Conservation (phyloP, 2,888 invertebrate genomes). For the Charanyca ferruginea region DNA sequence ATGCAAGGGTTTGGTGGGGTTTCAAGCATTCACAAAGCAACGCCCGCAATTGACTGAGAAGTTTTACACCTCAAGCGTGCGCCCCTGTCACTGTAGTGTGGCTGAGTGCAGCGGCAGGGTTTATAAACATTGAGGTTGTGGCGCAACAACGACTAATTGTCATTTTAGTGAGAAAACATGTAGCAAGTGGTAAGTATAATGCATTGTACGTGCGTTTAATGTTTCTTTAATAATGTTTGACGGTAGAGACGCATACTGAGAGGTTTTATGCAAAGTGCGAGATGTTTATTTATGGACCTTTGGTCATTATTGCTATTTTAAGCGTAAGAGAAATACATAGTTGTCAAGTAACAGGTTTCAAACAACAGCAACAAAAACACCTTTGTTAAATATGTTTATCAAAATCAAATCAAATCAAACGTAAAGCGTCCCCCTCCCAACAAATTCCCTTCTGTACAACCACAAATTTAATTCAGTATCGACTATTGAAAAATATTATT, state of each 20-base stretch:
- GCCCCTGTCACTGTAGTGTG: slow-evolving; percentile 61
- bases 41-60: slow-evolving; percentile 65
- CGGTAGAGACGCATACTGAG: slow-evolving; percentile 29
- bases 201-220: slow-evolving; percentile 39
- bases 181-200: slow-evolving; percentile 53
- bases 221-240: slow-evolving; percentile 45
- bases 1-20: slow-evolving; percentile 52
- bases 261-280: slow-evolving; percentile 1
- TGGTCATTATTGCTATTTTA: neutral
- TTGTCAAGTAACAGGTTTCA: neutral
- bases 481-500: slow-evolving; percentile 83
- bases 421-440: slow-evolving; percentile 60
- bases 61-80: slow-evolving; percentile 65
- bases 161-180: slow-evolving; percentile 49
- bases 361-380: neutral
- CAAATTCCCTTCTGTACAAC: slow-evolving; percentile 71
- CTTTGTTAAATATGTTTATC: neutral
- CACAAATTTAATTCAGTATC: slow-evolving; percentile 81
- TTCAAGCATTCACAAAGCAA: slow-evolving; percentile 63
- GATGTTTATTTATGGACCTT: slow-evolving; percentile 8
- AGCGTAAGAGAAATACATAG: neutral
- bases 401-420: slow-evolving; percentile 68
- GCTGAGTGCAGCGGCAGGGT: slow-evolving; percentile 74
- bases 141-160: slow-evolving; percentile 63
- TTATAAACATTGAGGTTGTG: slow-evolving; percentile 75